Evolutionary conservation across 2,888 invertebrate species (phyloP).

Genomic region (Galerucella pusilla): DNA sequence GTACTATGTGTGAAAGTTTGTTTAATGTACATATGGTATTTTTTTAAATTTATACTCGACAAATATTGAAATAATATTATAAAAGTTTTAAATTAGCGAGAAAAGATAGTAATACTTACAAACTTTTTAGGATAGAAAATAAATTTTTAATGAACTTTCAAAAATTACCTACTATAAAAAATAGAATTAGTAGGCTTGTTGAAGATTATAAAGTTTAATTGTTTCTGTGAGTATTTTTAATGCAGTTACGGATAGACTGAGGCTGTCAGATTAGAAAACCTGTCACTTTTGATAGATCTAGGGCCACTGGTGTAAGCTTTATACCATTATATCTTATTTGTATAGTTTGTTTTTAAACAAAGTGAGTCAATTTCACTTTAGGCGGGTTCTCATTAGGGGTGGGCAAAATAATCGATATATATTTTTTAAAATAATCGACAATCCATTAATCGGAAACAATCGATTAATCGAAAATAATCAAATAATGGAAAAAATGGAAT

Average conservation of each 20-base stretch:
- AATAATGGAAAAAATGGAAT: no score
- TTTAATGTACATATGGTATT: slow-evolving; percentile 3
- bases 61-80: not conserved
- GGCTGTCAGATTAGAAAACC: not conserved
- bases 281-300: no score
- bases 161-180: not conserved
- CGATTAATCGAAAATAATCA: no score
- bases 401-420: no score
- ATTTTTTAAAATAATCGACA: no score
- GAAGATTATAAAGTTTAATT: slow-evolving; percentile 6
- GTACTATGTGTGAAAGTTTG: not conserved
- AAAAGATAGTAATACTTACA: no score
- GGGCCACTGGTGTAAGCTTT: no score
- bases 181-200: slow-evolving; percentile 1
- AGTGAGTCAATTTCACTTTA: no score
- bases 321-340: no score
- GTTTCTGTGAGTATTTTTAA: not conserved
- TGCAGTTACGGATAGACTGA: not conserved
- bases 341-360: no score
- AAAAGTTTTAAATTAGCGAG: not conserved
- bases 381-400: no score
- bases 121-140: not conserved
- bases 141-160: not conserved
- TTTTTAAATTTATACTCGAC: not conserved
- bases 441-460: no score